phyloP scores from a whole-genome alignment of 2,113 vertebrate genomes.

The Gallinago undulata region DNA sequence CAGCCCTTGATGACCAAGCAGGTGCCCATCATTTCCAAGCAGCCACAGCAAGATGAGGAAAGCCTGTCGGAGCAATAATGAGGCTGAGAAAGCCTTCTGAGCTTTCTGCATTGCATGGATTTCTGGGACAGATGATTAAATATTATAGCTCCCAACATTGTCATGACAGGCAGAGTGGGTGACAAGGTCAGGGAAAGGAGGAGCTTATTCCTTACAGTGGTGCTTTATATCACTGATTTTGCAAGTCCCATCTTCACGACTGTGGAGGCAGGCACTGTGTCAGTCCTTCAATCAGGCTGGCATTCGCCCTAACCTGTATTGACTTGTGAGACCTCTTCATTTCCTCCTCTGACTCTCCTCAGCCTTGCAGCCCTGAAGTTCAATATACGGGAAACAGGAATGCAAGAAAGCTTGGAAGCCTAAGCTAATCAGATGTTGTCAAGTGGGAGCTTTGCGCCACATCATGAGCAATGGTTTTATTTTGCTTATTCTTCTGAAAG shows the following conservation, averaged over 20 bases:
- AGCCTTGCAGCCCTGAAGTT: background rate
- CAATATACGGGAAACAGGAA: background rate
- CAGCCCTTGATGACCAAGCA: background rate
- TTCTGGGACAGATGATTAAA: background rate
- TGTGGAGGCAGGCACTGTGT: background rate
- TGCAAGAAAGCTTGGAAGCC: background rate
- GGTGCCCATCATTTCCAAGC: background rate
- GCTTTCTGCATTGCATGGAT: background rate
- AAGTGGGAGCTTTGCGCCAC: background rate
- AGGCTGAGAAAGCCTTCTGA: background rate
- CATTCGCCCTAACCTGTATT: constrained; percentile 9
- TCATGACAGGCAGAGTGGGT: background rate
- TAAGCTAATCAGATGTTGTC: background rate
- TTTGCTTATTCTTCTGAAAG: background rate
- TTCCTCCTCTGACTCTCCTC: constrained; percentile 22
- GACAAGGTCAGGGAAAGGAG: background rate
- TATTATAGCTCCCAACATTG: background rate
- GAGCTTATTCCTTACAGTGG: background rate
- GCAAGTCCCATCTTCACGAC: background rate
- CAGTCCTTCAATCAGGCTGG: background rate
- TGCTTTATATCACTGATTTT: background rate
- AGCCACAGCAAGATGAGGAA: background rate
- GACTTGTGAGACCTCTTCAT: constrained; percentile 24
- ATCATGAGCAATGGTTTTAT: background rate
- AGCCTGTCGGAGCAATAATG: background rate